These are phyloP conservation scores for Dryobota labecula DNA, from an alignment of 2,888 invertebrate species.

Conservation along the genomic window DNA sequence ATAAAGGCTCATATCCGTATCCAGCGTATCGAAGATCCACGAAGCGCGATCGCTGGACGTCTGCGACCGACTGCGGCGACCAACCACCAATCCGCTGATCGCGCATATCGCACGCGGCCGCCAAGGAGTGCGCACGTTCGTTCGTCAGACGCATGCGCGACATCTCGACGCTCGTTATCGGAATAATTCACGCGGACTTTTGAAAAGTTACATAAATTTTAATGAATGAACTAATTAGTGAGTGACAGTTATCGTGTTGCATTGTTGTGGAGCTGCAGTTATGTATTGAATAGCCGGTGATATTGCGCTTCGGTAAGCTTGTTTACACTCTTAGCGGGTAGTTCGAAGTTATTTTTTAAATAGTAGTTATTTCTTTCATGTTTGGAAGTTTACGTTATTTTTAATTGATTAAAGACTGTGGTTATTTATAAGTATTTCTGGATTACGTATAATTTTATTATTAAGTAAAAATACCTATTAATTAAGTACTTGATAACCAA, in stretches of 20 bases:
- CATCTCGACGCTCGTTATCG: conserved; percentile 36
- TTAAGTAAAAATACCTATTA: not conserved
- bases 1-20: too few relatives aligned
- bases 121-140: conserved; percentile 43
- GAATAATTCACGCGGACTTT: conserved; percentile 56
- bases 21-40: conserved; percentile 13
- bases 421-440: not conserved
- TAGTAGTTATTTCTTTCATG: not conserved
- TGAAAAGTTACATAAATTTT: conserved; percentile 31
- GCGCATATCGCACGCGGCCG: conserved; percentile 63
- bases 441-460: not conserved
- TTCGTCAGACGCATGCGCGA: conserved; percentile 12
- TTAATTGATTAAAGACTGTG: not conserved
- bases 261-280: conserved; percentile 61
- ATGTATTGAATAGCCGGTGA: conserved; percentile 48
- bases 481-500: not conserved
- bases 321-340: conserved; percentile 46
- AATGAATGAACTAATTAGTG: conserved; percentile 54
- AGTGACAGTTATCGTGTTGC: conserved; percentile 61
- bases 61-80: not conserved
- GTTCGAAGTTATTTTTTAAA: conserved; percentile 8
- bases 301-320: conserved; percentile 58
- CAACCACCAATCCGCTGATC: not conserved
- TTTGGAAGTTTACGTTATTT: not conserved
- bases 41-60: conserved; percentile 13